Evolutionary conservation across 1,140 invertebrate species (phyloP).

Genomic region (Tetragnatha versicolor): DNA sequence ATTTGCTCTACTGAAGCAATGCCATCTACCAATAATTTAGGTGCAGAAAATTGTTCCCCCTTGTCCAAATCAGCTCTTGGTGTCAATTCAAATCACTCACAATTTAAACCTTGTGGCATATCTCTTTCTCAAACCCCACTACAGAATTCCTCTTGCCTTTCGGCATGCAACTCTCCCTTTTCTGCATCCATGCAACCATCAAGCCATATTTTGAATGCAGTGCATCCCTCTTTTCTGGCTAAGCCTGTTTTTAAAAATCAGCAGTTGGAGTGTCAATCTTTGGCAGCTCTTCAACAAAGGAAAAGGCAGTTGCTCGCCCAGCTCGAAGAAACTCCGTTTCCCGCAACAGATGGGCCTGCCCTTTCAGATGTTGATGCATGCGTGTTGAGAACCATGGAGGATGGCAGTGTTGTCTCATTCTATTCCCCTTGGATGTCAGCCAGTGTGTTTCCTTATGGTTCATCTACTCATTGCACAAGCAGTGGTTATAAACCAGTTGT

Average conservation of each 20-base stretch:
- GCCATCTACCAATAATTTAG: not conserved
- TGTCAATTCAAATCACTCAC: slow-evolving; percentile 17
- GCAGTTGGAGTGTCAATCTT: slow-evolving; percentile 11
- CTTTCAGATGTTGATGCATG: not conserved
- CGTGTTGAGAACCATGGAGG: slow-evolving; percentile 3
- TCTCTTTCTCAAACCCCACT: not conserved
- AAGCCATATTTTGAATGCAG: not conserved
- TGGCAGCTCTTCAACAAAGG: slow-evolving; percentile 71
- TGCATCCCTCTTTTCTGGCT: not conserved
- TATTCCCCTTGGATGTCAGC: slow-evolving; percentile 64
- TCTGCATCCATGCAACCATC: slow-evolving; percentile 1
- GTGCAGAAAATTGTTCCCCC: slow-evolving; percentile 21
- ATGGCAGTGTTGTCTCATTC: slow-evolving; percentile 57
- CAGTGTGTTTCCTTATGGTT: slow-evolving; percentile 61
- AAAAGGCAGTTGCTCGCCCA: slow-evolving; percentile 74
- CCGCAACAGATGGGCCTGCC: not conserved
- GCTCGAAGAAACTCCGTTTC: slow-evolving; percentile 68
- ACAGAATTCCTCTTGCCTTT: not conserved
- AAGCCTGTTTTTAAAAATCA: not conserved
- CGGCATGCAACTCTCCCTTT: slow-evolving; percentile 7
- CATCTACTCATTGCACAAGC: slow-evolving; percentile 48
- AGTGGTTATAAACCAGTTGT: slow-evolving; percentile 16
- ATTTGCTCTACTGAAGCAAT: slow-evolving; percentile 8
- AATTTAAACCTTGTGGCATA: slow-evolving; percentile 24
- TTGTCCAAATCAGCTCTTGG: slow-evolving; percentile 13